phyloP scores from a whole-genome alignment of 2,113 vertebrate species.

The Macrotus californicus region DNA sequence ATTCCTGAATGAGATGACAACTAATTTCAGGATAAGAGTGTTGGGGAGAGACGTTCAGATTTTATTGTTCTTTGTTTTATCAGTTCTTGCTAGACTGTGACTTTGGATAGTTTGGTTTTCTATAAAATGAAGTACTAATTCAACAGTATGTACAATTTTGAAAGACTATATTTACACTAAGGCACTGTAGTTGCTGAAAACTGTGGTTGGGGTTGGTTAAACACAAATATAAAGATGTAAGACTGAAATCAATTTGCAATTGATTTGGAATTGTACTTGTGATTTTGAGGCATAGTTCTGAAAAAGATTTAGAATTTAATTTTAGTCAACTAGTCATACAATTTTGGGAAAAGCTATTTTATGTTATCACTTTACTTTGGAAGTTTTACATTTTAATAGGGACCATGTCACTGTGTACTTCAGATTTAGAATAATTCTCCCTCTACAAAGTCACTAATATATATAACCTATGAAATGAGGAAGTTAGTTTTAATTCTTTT shows the following conservation, averaged over 20 bases:
- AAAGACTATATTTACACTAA: slow-evolving; percentile 12
- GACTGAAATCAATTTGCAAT: slow-evolving; percentile 24
- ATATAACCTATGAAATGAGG: background rate
- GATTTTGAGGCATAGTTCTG: background rate
- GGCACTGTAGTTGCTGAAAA: background rate
- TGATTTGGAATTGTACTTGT: slow-evolving; percentile 9
- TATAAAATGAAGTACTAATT: slow-evolving; percentile 2
- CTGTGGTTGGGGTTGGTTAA: background rate
- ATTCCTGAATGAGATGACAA: background rate
- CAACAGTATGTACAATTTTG: background rate
- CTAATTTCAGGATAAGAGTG: background rate
- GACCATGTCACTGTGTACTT: background rate
- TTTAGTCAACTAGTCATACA: background rate
- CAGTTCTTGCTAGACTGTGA: background rate
- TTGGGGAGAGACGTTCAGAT: background rate
- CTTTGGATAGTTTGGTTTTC: background rate
- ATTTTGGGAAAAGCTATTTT: slow-evolving; percentile 19
- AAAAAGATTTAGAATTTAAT: slow-evolving; percentile 15
- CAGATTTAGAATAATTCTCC: background rate
- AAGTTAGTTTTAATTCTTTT: background rate
- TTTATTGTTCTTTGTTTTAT: slow-evolving; percentile 5
- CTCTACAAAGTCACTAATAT: background rate
- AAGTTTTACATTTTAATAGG: background rate
- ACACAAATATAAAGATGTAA: slow-evolving; percentile 19
- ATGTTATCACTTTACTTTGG: background rate